Evolutionary conservation across 2,113 vertebrate genomes (phyloP).

Genomic region (Tyrannus savana): DNA sequence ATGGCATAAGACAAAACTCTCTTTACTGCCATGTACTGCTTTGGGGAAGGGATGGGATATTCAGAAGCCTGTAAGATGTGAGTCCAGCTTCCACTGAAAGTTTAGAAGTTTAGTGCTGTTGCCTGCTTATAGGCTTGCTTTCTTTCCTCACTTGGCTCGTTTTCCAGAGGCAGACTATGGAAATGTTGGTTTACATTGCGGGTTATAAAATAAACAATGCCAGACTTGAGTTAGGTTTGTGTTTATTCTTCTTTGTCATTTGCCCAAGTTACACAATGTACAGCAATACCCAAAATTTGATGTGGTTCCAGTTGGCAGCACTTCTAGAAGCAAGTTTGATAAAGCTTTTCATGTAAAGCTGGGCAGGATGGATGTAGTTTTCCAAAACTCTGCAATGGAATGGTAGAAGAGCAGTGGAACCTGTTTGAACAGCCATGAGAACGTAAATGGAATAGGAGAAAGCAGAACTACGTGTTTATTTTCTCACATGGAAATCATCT

Average conservation of each 20-base stretch:
- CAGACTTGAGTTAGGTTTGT: background rate
- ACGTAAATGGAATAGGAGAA: background rate
- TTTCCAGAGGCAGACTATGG: background rate
- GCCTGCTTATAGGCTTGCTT: background rate
- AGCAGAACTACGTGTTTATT: background rate
- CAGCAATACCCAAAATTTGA: background rate
- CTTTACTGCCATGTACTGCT: background rate
- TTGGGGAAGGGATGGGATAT: background rate
- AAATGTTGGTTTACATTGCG: background rate
- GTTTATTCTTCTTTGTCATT: background rate
- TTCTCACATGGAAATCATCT: background rate
- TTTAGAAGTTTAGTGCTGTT: background rate
- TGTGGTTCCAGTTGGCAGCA: background rate
- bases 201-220: background rate
- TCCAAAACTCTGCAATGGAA: background rate
- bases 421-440: background rate
- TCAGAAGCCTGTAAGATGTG: background rate
- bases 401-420: background rate
- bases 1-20: background rate
- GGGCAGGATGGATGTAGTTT: background rate
- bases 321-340: background rate
- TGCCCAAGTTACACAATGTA: background rate
- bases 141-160: background rate
- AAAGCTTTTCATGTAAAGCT: background rate
- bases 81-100: background rate